Conservation (phyloP, 2,888 invertebrate species). For the Ectemnius cavifrons region DNA sequence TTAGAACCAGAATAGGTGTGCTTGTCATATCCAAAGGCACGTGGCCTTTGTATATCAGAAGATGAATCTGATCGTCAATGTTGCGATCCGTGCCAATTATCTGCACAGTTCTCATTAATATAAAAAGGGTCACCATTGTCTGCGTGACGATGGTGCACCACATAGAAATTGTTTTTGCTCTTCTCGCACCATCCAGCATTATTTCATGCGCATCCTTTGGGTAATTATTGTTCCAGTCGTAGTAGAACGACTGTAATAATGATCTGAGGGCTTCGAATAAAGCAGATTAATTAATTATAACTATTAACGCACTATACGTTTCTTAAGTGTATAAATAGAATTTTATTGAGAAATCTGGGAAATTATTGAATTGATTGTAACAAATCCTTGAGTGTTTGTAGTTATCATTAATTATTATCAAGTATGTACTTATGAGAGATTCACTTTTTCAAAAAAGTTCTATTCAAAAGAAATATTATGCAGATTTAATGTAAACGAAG, state of each 20-base stretch:
- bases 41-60: slow-evolving; percentile 36
- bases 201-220: slow-evolving; percentile 9
- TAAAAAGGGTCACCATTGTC: slow-evolving; percentile 33
- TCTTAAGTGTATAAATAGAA: no score
- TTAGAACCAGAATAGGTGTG: slow-evolving; percentile 20
- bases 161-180: slow-evolving; percentile 26
- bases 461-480: no score
- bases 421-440: no score
- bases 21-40: slow-evolving; percentile 43
- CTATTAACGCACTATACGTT: no score
- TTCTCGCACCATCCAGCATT: slow-evolving; percentile 37
- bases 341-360: no score
- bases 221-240: slow-evolving; percentile 29
- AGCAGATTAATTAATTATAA: background rate
- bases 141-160: slow-evolving; percentile 48
- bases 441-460: no score
- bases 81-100: slow-evolving; percentile 12
- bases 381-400: no score
- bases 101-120: slow-evolving; percentile 12
- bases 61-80: background rate
- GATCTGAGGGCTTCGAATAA: slow-evolving; percentile 34
- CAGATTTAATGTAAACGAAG: no score
- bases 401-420: no score
- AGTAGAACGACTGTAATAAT: slow-evolving; percentile 36
- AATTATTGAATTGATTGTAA: background rate